These are phyloP conservation scores for Stegana nigrithorax DNA, from an alignment of 2,888 invertebrate species.

Conservation along the genomic window DNA sequence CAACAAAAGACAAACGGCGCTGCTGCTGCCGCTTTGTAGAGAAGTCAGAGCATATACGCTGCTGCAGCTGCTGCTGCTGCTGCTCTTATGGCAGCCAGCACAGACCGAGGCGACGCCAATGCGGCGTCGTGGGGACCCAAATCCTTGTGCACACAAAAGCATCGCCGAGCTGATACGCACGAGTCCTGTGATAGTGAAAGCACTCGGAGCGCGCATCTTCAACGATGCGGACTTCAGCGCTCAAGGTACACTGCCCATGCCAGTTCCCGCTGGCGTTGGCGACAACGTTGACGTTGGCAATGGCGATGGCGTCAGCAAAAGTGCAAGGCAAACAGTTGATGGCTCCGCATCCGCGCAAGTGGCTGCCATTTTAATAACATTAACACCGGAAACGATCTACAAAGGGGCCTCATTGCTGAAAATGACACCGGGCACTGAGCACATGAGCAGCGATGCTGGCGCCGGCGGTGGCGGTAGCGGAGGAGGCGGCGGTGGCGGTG, in stretches of 20 bases:
- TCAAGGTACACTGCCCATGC: no score
- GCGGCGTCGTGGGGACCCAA: conserved; percentile 34
- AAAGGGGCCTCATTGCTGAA: conserved; percentile 67
- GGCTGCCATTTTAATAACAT: conserved; percentile 66
- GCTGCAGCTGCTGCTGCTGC: conserved; percentile 38
- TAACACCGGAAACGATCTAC: conserved; percentile 68
- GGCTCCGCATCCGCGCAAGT: conserved; percentile 26
- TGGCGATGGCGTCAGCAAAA: conserved; percentile 20
- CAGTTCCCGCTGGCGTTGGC: conserved; percentile 3
- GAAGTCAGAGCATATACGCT: no score
- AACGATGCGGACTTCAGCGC: conserved; percentile 51
- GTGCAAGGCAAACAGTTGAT: conserved; percentile 15
- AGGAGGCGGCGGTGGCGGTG: conserved; percentile 24
- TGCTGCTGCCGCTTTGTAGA: conserved; percentile 32
- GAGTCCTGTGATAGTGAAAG: conserved; percentile 68
- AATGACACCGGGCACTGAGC: conserved; percentile 53
- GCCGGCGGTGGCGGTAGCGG: conserved; percentile 24
- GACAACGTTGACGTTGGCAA: conserved; percentile 24
- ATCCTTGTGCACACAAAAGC: conserved; percentile 63
- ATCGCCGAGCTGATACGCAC: conserved; percentile 66
- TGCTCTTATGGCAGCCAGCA: conserved; percentile 29
- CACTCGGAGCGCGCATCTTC: conserved; percentile 66
- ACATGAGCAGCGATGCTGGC: conserved; percentile 9
- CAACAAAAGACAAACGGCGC: conserved; percentile 20
- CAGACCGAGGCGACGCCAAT: conserved; percentile 20